Conservation (phyloP, 1,140 invertebrate species). For the Drosophila ambigua region DNA sequence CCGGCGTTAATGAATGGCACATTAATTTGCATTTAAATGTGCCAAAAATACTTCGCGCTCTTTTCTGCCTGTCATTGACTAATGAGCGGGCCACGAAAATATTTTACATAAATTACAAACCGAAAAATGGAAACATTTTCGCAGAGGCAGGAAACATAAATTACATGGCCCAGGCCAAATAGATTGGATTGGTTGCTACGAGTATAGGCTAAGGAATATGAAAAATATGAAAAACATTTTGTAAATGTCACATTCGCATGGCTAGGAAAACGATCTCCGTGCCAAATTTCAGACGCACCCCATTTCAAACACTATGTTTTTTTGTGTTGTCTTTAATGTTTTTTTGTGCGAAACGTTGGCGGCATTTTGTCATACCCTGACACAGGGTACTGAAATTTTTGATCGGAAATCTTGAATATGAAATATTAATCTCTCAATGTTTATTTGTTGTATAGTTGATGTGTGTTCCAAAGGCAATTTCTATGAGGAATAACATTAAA, state of each 20-base stretch:
- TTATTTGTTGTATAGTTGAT: no score
- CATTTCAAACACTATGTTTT: conserved; percentile 24
- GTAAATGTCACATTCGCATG: conserved; percentile 52
- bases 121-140: conserved; percentile 34
- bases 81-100: conserved; percentile 45
- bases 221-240: conserved; percentile 54
- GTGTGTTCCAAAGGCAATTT: background rate
- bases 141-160: conserved; percentile 45
- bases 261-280: conserved; percentile 41
- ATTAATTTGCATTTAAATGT: conserved; percentile 56
- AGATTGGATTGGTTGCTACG: conserved; percentile 23
- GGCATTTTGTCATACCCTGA: conserved; percentile 6
- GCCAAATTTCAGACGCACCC: conserved; percentile 43
- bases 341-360: conserved; percentile 14
- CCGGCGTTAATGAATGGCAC: conserved; percentile 45
- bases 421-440: no score
- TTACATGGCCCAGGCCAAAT: conserved; percentile 35
- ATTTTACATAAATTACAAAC: conserved; percentile 33
- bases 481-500: no score
- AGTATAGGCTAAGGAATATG: conserved; percentile 12
- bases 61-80: conserved; percentile 52
- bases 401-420: background rate
- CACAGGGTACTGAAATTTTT: background rate
- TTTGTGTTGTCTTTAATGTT: conserved; percentile 12
- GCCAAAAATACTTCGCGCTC: conserved; percentile 49